Base-by-base conservation (phyloP, 2,888 invertebrate species). In the Polyommatus iphigenia region DNA sequence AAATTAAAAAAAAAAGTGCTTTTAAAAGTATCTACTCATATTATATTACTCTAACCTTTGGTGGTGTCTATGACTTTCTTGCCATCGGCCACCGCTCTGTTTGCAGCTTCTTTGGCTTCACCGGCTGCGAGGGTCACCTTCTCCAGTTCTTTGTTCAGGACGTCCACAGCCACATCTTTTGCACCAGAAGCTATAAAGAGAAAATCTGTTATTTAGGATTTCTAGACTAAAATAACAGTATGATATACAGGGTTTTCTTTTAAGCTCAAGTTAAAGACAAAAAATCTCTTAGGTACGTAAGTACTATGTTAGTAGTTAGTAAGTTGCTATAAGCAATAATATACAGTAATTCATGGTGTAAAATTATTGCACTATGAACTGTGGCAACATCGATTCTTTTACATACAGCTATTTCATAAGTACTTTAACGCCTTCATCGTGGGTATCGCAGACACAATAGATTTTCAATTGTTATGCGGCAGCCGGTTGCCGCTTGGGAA, bases 151-250 rank as follows among this genome's bases (percentile, higher is more conserved):
- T 94, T 93, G 87, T 95, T 94, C 72, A 95, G 84, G 13, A 94
- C 93, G 80, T 95, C 95, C 81, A 95, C 92, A 71, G 95, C 95
- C 0, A 94, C 90, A 80, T 95, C 88, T 84, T 90, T 94, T 18
- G 92, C 91, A 79, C 91, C 88, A 59, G 87, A 85, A 13, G 93
- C 94, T 94, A 84, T 57, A 79, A 79, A 78, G 77, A 77, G 8
- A 67, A 29, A 29, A 67, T 13, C 3, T 5, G 29, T 29, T 29
- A 15, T 29, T 67, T 67, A 54, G 54, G 18, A 18, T 18, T 18
- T 54, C 18, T 5, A 54, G 54, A 15, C 15, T n/a, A n/a, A n/a
- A n/a, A n/a, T n/a, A n/a, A n/a, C 50, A 15, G 50, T 15, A 36
- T 24, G 24, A 24, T 24, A 1, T 36, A 0, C 5, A 36, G 36